These are phyloP conservation scores for Momotus momota DNA, from an alignment of 2,797 vertebrate species.

Conservation along the genomic window DNA sequence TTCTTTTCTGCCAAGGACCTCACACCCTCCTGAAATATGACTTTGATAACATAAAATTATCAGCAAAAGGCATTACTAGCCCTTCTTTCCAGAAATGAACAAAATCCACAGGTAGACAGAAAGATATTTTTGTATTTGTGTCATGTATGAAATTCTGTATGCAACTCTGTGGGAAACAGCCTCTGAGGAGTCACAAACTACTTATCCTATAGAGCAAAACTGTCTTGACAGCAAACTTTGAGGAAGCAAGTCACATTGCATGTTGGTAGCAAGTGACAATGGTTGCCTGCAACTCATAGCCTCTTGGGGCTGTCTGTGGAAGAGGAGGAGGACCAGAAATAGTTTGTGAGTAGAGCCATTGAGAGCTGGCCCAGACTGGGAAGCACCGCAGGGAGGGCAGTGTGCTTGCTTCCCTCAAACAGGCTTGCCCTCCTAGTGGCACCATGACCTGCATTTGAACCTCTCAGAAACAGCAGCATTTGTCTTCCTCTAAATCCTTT, in stretches of 20 bases:
- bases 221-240: not conserved
- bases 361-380: not conserved
- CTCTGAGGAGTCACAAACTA: not conserved
- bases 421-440: not conserved
- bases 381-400: not conserved
- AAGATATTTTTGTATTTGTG: not conserved
- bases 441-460: slow-evolving; percentile 40
- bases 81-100: not conserved
- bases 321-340: not conserved
- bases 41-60: not conserved
- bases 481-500: slow-evolving; percentile 52
- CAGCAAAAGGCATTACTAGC: not conserved
- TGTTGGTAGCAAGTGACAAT: accelerated
- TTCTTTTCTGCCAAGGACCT: not conserved
- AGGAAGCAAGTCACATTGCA: not conserved
- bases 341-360: not conserved
- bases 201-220: not conserved
- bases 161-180: not conserved
- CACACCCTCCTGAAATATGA: not conserved
- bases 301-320: not conserved
- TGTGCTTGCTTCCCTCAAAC: accelerated
- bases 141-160: not conserved
- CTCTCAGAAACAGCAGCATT: slow-evolving; percentile 17
- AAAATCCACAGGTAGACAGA: not conserved
- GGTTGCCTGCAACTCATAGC: not conserved